Evolutionary conservation across 2,888 invertebrate species (phyloP), one percentile per base, ranked within the genome.

Genomic region (Athetis lepigone): DNA sequence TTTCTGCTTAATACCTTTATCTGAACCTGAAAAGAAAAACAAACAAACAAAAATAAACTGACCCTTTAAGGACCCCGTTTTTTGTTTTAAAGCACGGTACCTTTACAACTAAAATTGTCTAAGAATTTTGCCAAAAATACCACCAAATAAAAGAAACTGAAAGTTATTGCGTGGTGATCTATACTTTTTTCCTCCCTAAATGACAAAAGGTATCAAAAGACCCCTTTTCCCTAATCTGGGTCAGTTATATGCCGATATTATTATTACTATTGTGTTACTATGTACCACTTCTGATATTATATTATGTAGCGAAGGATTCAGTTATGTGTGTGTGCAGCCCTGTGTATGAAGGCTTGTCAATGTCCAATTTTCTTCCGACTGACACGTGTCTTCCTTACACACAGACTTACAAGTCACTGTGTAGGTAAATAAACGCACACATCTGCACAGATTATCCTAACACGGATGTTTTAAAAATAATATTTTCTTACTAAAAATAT

Each of bases 331-430:
- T 27, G 39, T 46, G 18, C 45, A 36, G 25, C 25, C 13, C 21
- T 45, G 39, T 49, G 0, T 27, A 27, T 66, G 33, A 58, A 39
- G 27, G 45, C 45, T 50, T 50, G 66, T 67, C 45, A 23, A 18
- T 45, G 43, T 67, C 25, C 42, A 55, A 65, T 59, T 59, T 36
- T 39, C 36, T 8, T 40, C 27, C 23, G 4, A 23, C n/a, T 27
- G 36, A 39, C 50, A 45, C n/a, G 3, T 21, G 25, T 64, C 18
- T 42, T 37, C 39, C 18, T 9, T 23, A 19, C n/a, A 51, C 16
- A 46, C n/a, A 55, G 11, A 18, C 18, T 23, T 13, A 16, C 25
- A 33, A 18, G 6, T 19, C 11, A 16, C 9, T 7, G 8, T 9
- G 9, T 29, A 2, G 9, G 6, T 42, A 47, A 39, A 46, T 13